Evolutionary conservation across 2,797 vertebrate species (phyloP), one percentile per base, ranked within the genome.

Genomic region (Gymnothorax reevesii): DNA sequence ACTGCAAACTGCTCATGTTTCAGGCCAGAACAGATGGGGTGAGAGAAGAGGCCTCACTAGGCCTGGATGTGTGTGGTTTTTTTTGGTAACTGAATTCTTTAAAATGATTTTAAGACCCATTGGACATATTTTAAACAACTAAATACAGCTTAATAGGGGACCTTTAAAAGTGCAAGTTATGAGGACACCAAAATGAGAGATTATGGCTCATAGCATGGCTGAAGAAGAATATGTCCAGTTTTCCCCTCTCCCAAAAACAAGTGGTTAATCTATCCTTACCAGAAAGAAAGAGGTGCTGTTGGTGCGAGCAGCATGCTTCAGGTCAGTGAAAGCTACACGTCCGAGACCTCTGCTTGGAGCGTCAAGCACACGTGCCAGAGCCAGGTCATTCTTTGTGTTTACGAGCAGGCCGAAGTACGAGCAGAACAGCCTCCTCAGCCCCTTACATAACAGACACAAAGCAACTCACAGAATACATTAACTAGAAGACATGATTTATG

Each of bases 331-430:
- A 1, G 98, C 98, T 84, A 94, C 93, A 73, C 93, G 96, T 25
- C 95, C 97, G 15, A 99, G 97, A 71, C 94, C 90, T 90, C 98
- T 96, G 22, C 94, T 94, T 62, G 99, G 98, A 88, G 97, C 90
- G 84, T 99, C 97, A 3, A 99, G 93, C 87, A 97, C 90, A 10
- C 94, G 93, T 52, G 97, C 97, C 89, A 99, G 1, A 60, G 97
- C 97, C 86, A 99, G 73, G 94, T 99, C 97, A 84, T 98, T 97
- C 93, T 96, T 99, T 20, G 94, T 93, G 94, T 99, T 99, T 85
- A 99, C 96, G 8, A 99, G 93, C 86, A 99, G 91, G 83, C 88
- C 96, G 93, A 99, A 94, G 91, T 99, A 99, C 0, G 97, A 97
- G 94, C 91, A 97, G 84, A 98, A 95, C 82, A 96, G 94, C 82